These are phyloP conservation scores for Psittacula cyanocephala DNA, from an alignment of 2,113 vertebrate species.

Conservation along the genomic window DNA sequence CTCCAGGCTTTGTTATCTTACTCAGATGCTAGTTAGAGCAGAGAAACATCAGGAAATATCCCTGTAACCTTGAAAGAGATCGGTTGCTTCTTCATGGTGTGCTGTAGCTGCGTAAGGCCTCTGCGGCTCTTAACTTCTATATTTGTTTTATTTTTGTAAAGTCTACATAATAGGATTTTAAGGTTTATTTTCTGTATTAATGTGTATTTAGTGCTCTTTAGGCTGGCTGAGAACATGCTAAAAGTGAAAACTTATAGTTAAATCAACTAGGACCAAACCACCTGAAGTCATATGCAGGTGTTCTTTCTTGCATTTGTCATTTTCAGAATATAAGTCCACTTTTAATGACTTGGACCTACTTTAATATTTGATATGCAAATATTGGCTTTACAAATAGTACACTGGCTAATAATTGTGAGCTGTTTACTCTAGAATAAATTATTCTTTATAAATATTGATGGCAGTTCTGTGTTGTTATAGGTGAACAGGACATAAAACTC, in stretches of 20 bases:
- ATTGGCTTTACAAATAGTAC: not conserved
- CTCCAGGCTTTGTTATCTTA: not conserved
- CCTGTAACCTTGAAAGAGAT: conserved; percentile 38
- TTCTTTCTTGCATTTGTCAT: not conserved
- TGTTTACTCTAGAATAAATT: not conserved
- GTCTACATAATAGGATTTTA: not conserved
- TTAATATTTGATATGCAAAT: not conserved
- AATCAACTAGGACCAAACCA: not conserved
- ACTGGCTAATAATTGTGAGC: conserved; percentile 1
- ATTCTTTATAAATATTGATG: conserved; percentile 18
- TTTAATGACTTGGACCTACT: not conserved
- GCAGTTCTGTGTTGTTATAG: not conserved
- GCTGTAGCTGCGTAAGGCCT: not conserved
- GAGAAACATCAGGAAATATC: not conserved
- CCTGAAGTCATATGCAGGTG: not conserved
- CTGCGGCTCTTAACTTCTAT: not conserved
- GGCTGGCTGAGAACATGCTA: not conserved
- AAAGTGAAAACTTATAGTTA: not conserved
- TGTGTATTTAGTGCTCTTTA: not conserved
- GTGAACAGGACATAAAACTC: not conserved
- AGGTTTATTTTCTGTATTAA: not conserved
- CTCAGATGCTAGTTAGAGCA: not conserved
- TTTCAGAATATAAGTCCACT: not conserved
- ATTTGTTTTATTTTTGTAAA: conserved; percentile 1
- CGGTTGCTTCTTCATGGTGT: not conserved